A percentile compares a stretch with the other conserved stretches of the same genome.
Evolutionary conservation across 2,113 vertebrate species (phyloP).

Genomic region (Odobenus rosmarus): DNA sequence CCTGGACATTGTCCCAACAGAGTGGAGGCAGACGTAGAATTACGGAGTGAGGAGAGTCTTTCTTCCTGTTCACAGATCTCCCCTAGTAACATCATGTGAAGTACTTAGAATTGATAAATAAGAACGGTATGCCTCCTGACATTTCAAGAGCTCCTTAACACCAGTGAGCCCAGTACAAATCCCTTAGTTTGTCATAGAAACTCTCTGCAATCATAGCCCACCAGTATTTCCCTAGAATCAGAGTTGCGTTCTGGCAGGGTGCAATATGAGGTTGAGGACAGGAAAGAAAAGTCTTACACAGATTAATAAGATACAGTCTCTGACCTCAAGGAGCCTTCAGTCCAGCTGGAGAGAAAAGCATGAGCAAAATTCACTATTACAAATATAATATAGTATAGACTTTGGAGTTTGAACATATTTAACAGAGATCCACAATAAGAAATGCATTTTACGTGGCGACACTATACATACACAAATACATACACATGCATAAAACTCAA

Average conservation of each 20-base stretch:
- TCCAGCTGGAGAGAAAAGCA: not conserved
- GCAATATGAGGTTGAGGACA: not conserved
- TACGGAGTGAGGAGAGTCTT: not conserved
- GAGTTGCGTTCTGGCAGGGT: not conserved
- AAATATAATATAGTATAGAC: not conserved
- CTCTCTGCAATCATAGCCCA: not conserved
- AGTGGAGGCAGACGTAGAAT: not conserved
- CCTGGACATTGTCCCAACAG: not conserved
- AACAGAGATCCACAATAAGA: not conserved
- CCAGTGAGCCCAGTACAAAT: not conserved
- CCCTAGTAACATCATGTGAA: not conserved
- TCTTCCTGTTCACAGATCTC: not conserved
- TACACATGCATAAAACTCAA: not conserved
- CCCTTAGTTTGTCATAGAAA: not conserved
- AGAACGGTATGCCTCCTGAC: too few relatives aligned
- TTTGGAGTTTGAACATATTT: not conserved
- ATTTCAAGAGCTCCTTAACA: not conserved
- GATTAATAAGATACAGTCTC: not conserved
- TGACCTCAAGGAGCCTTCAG: not conserved
- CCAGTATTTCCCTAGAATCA: not conserved
- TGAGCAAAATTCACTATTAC: not conserved
- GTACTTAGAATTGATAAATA: not conserved
- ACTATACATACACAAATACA: not conserved
- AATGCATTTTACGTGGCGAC: not conserved
- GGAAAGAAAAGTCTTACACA: not conserved